These are phyloP conservation scores for Psittacula derbiana DNA, from an alignment of 2,797 vertebrate species.

Conservation along the genomic window DNA sequence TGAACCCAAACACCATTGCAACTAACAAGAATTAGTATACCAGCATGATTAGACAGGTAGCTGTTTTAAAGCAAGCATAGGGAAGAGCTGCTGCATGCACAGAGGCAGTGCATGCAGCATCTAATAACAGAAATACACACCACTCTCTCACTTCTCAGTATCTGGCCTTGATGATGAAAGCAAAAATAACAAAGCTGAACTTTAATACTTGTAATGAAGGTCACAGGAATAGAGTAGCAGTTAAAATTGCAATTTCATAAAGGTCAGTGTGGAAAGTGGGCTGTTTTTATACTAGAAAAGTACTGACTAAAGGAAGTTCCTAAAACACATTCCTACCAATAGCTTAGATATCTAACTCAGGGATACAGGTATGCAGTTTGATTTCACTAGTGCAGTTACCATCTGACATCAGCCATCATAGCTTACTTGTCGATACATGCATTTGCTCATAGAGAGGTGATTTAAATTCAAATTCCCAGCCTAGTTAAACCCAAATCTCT, in stretches of 20 bases:
- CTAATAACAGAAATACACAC: background rate
- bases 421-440: background rate
- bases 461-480: background rate
- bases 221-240: background rate
- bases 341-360: background rate
- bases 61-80: background rate
- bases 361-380: background rate
- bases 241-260: background rate
- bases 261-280: background rate
- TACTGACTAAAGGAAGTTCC: background rate
- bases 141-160: background rate
- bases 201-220: background rate
- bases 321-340: background rate
- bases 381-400: background rate
- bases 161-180: background rate
- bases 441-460: background rate
- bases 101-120: rapidly evolving
- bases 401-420: background rate
- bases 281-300: background rate
- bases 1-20: background rate
- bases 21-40: rapidly evolving
- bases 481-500: background rate
- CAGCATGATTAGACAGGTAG: background rate
- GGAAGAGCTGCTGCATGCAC: background rate
- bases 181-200: background rate